Base-by-base conservation (phyloP, 2,797 vertebrate species). In the Melanogrammus aeglefinus region DNA sequence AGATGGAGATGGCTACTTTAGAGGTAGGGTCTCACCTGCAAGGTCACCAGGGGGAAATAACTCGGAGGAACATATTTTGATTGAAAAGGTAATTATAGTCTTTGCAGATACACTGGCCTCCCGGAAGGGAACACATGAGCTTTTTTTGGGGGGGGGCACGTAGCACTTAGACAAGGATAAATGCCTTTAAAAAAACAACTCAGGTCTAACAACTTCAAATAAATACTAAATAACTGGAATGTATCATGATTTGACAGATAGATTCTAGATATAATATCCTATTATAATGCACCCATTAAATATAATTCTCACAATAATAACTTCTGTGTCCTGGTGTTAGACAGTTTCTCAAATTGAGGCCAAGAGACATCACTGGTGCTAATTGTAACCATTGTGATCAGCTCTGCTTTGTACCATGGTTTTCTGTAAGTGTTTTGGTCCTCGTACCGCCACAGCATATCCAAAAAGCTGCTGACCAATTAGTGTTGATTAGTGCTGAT, bases 21-120 rank as follows among this genome's bases (percentile, higher is more conserved):
- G n/a, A 69, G 63, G 63, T 69, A 35, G 31, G 70, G 29, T 72
- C 31, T 72, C 70, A 31, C 31, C 31, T 33, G 70, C 70, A 33
- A 35, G 29, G 31, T 72, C 70, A 72, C 13, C 33, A 6, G 31
- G 70, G 16, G 12, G 13, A 31, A 71, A 72, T 72, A 33, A 72
- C 29, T 16, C 69, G 6, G 29, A 7, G 70, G 8, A 35, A 31
- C 29, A 31, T 13, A 31, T 18, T 72, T 33, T 72, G 70, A 72
- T 72, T 72, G 70, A 72, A 72, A 72, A 13, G 29, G 35, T 35
- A 31, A 72, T 72, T 71, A 71, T 71, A 71, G 69, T 71, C 10
- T 33, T 13, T 35, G 70, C 14, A 33, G 16, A 33, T 14, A 31
- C 70, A 35, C 70, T 35, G 63, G 8, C 70, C 29, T 72, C 29